Evolutionary conservation across 2,113 vertebrate species (phyloP), one percentile per base, ranked within the genome.

Genomic region (Cottus gobio): DNA sequence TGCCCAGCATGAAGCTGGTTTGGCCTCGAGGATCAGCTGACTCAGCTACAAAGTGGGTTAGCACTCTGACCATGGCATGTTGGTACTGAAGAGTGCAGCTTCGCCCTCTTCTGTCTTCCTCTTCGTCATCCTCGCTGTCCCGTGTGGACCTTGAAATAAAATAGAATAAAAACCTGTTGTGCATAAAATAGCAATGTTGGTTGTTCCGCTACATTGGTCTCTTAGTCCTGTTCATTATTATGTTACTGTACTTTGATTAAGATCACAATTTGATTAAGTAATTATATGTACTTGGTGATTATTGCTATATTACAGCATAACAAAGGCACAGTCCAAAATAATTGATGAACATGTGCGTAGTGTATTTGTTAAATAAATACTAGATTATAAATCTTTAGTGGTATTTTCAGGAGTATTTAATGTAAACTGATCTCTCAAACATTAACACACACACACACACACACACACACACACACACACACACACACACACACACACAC

Each of bases 71-170:
- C 54, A 93, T 95, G 93, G 98, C 95, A 0, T 95, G 96, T 90
- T 99, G 98, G 93, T 98, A 99, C 93, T 98, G 97, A 66, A 99
- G 94, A 0, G 95, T 90, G 24, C 98, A 99, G 71, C 96, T 95
- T 37, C 96, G 91, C 68, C 97, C 97, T 36, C 95, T 92, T 42
- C 95, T 92, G 78, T 97, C 97, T 1, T 98, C 98, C 4, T 98
- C 98, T 0, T 99, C 97, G n/a, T 99, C 98, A 0, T 98, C 98
- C 4, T 99, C 98, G 0, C 97, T 99, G 79, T 98, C 96, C 16
- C 96, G 91, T 0, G 96, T 90, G 1, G 96, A 95, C 90, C 98
- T 99, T 13, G 1, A 71, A 77, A 44, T 48, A 0, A 20, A 75
- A 67, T 1, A 30, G 1, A 68, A n/a, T 3, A 28, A 73, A 5